Conservation (phyloP, 2,888 invertebrate species). For the Seira musarum region DNA sequence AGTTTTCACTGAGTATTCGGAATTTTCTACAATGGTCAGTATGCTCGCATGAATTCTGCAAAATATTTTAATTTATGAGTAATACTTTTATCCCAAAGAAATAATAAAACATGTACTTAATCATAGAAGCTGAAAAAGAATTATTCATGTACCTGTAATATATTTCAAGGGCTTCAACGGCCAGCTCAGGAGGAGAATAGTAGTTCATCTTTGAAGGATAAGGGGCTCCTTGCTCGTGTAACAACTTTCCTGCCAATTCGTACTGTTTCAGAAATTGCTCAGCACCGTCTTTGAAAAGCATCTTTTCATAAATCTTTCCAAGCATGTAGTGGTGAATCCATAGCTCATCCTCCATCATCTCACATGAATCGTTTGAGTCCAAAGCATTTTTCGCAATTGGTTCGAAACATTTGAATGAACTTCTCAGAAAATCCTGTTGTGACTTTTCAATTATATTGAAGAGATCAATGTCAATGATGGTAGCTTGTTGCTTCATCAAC, state of each 20-base stretch:
- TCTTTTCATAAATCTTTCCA: conserved; percentile 95
- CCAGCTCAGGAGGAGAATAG: conserved; percentile 84
- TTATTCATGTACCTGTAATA: conserved; percentile 65
- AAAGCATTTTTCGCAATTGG: conserved; percentile 72
- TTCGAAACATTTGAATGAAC: conserved; percentile 84
- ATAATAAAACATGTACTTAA: conserved; percentile 2
- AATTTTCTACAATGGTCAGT: conserved; percentile 86
- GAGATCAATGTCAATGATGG: conserved; percentile 73
- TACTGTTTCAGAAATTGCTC: conserved; percentile 85
- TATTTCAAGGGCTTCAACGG: conserved; percentile 90
- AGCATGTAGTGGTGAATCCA: conserved; percentile 97
- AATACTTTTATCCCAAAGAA: too few species aligned
- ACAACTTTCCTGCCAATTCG: conserved; percentile 81
- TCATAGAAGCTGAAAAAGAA: conserved; percentile 34
- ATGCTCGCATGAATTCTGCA: conserved; percentile 88
- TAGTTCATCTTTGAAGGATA: conserved; percentile 92
- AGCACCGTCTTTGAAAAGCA: conserved; percentile 78
- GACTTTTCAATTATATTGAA: conserved; percentile 81
- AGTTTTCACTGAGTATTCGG: conserved; percentile 73
- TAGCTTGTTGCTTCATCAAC: conserved; percentile 78
- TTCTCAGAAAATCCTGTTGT: conserved; percentile 85
- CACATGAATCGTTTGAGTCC: conserved; percentile 74
- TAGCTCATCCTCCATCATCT: conserved; percentile 79
- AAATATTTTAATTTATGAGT: conserved; percentile 20
- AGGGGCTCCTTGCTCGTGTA: conserved; percentile 85